phyloP scores from a whole-genome alignment of 2,888 invertebrate species.

The Amorpha juglandis region DNA sequence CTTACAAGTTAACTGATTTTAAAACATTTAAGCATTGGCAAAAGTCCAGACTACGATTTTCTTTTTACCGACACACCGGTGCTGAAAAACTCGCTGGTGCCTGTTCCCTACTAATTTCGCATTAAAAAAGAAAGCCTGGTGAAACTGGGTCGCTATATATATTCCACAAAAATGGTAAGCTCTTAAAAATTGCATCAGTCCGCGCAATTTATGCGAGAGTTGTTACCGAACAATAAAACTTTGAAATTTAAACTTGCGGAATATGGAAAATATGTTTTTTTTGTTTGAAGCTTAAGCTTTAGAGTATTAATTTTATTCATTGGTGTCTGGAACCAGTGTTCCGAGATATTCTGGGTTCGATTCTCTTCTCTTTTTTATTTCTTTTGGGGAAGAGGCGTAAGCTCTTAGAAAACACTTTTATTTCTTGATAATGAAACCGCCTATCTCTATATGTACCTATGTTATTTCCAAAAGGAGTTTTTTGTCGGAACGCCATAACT shows the following conservation, averaged over 20 bases:
- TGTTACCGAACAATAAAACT: constrained; percentile 27
- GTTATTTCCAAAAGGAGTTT: no score
- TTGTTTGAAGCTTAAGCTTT: background rate
- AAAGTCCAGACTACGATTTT: constrained; percentile 47
- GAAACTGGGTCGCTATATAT: constrained; percentile 20
- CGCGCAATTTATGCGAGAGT: constrained; percentile 35
- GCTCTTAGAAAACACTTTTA: no score
- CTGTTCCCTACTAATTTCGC: constrained; percentile 35
- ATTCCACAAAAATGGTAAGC: constrained; percentile 35
- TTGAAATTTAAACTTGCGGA: background rate
- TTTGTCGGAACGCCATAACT: no score
- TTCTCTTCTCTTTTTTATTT: no score
- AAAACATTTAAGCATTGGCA: constrained; percentile 44
- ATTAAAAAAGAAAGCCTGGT: constrained; percentile 36
- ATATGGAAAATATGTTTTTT: background rate
- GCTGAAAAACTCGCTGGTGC: constrained; percentile 29
- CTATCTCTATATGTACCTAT: no score
- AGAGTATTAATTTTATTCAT: no score
- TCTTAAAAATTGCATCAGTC: constrained; percentile 47
- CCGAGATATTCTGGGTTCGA: no score
- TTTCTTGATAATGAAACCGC: no score
- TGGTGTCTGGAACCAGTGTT: no score
- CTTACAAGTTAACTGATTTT: constrained; percentile 34
- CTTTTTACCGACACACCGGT: constrained; percentile 44
- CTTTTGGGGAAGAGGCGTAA: no score